Evolutionary conservation across 2,888 invertebrate genomes (phyloP), one percentile per base, ranked within the genome.

Genomic region (Yponomeuta sedellus): DNA sequence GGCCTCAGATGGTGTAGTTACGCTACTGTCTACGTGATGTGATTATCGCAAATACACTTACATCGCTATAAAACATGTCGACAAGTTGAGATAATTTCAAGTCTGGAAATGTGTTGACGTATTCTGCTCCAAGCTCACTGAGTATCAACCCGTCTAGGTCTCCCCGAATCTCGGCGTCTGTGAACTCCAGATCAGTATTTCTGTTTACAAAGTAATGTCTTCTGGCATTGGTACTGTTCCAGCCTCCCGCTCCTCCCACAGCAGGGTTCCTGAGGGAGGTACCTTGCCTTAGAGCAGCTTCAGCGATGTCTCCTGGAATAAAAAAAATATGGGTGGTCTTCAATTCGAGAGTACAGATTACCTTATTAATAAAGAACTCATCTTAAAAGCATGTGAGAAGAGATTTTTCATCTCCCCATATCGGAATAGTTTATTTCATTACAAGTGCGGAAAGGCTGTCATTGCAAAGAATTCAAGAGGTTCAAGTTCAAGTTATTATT

Each of bases 21-120:
- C n/a, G n/a, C n/a, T n/a, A n/a, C n/a, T n/a, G n/a, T n/a, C 25
- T 25, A 4, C 5, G 5, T 25, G 25, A 25, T 4, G 25, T 25
- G 5, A 25, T 4, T 4, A 5, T 25, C 3, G 25, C 16, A 16
- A 16, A 16, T 16, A 16, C 16, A 52, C 79, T 77, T 70, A 83
- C 83, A 68, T 91, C 75, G 25, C 94, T 94, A 76, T 95, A 95
- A 78, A 95, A 95, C 93, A 94, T 93, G 68, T 94, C 94, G 25
- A 95, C 77, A 58, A 95, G 73, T 79, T 95, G 94, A 0, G 95
- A 95, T 0, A 95, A 76, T 73, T 89, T 93, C 52, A 95, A 70
- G 0, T 77, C 76, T 52, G 80, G 84, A 91, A 92, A 93, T 0
- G 74, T 71, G 8, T 76, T 76, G 16, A 93, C 79, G 67, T 91